Conservation (phyloP, 1,140 invertebrate genomes). For the Drosophila elegans region DNA sequence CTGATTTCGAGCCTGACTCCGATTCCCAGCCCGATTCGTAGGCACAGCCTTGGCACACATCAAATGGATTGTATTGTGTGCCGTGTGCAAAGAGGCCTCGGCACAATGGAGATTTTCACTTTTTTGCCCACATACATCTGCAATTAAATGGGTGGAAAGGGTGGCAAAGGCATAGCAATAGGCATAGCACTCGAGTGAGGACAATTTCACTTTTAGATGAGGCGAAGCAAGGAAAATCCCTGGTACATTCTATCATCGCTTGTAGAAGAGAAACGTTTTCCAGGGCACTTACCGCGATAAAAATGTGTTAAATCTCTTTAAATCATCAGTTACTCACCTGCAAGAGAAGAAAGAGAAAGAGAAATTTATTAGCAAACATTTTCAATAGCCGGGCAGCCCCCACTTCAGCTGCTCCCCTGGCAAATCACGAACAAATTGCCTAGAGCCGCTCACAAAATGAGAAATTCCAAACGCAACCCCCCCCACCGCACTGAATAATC, state of each 20-base stretch:
- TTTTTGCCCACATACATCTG: not conserved
- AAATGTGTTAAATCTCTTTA: slow-evolving; percentile 14
- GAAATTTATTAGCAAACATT: slow-evolving; percentile 45
- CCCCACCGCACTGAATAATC: slow-evolving; percentile 21
- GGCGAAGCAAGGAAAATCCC: not conserved
- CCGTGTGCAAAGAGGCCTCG: slow-evolving; percentile 8
- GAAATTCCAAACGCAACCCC: slow-evolving; percentile 53
- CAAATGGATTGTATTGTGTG: slow-evolving; percentile 14
- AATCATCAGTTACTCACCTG: slow-evolving; percentile 49
- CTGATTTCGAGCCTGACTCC: slow-evolving; percentile 1
- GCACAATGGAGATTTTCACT: slow-evolving; percentile 25
- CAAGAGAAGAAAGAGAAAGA: slow-evolving; percentile 12
- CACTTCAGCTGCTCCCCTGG: slow-evolving; percentile 8
- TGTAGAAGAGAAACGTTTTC: too few species aligned
- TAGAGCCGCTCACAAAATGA: slow-evolving; percentile 32
- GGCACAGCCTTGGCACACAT: slow-evolving; percentile 38
- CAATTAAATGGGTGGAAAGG: slow-evolving; percentile 7
- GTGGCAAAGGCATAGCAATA: not conserved
- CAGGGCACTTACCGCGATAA: slow-evolving; percentile 52
- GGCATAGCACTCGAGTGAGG: not conserved
- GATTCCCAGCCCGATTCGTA: slow-evolving; percentile 2
- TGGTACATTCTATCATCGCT: not conserved
- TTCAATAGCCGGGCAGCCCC: slow-evolving; percentile 25
- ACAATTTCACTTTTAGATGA: slow-evolving; percentile 12
- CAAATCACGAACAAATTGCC: slow-evolving; percentile 70